Base-by-base conservation (phyloP, 2,113 vertebrate genomes). In the Periophthalmus modestus region DNA sequence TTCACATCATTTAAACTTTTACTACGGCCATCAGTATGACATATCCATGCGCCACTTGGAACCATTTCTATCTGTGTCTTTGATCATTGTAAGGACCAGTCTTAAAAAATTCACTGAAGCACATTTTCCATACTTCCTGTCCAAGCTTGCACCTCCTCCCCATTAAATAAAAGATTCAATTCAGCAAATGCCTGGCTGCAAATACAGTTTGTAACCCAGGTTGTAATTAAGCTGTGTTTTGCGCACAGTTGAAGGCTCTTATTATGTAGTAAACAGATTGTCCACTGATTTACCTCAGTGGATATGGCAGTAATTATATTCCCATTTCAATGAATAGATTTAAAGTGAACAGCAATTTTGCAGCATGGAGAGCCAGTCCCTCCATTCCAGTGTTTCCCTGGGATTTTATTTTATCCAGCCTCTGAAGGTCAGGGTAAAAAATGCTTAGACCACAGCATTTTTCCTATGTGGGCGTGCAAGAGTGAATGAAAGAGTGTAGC, bases 401-500 rank as follows among this genome's bases (percentile, higher is more conserved):
- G 69, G 68, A 80, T 68, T 74, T 81, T 83, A 85, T 73, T 74
- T 76, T 61, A 33, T 46, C 16, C 50, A 63, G 71, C 72, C 74
- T 74, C 66, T 73, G 36, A 82, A 81, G 81, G 85, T 77, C 85
- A 79, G 78, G 7, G 3, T 69, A 68, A 69, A 43, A 88, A 71
- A 89, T 90, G 84, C 89, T 83, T 54, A 9, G 79, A 90, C 89
- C 85, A 71, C 89, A 90, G 54, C 81, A 82, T 88, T 89, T 92
- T 91, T 91, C 86, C 89, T 61, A 73, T 72, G 89, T 89, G 89
- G 88, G 85, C 71, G 82, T 73, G 65, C 71, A 36, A 67, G 79
- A 77, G 73, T 69, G 75, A 85, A 87, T 79, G 71, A 82, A 80
- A 79, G 76, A 76, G 69, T 14, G 66, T 72, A 71, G 52, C 52